Evolutionary conservation across 1,140 invertebrate species (phyloP).

Genomic region (Drosophila seguyi): DNA sequence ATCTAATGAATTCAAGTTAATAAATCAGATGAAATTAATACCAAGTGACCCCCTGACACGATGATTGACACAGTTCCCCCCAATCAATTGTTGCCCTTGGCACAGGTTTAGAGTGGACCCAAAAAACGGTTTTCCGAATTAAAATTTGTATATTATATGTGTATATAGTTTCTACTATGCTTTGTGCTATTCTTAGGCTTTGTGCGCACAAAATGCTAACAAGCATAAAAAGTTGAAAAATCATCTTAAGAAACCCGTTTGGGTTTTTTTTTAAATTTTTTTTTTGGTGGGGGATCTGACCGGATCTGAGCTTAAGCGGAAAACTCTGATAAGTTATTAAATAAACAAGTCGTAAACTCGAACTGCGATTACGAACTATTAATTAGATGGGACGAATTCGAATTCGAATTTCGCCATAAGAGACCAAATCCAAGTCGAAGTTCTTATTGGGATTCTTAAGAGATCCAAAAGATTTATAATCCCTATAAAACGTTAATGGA

Average conservation of each 20-base stretch:
- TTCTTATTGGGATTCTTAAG: slow-evolving; percentile 10
- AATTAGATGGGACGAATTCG: slow-evolving; percentile 28
- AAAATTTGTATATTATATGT: slow-evolving; percentile 6
- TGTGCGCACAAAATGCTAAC: slow-evolving; percentile 58
- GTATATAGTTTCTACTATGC: slow-evolving; percentile 13
- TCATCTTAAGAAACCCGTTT: slow-evolving; percentile 43
- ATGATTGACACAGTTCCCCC: slow-evolving; percentile 40
- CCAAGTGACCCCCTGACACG: slow-evolving; percentile 30
- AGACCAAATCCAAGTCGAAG: slow-evolving; percentile 1
- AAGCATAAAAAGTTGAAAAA: slow-evolving; percentile 43
- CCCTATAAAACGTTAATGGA: slow-evolving; percentile 50
- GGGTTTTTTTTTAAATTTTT: not conserved
- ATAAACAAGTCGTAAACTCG: slow-evolving; percentile 67
- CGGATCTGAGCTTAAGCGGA: slow-evolving; percentile 52
- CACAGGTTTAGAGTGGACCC: slow-evolving; percentile 21
- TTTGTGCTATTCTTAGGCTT: slow-evolving; percentile 61
- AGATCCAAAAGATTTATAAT: slow-evolving; percentile 35
- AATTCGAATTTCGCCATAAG: not conserved
- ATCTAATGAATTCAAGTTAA: not conserved
- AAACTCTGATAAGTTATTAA: slow-evolving; percentile 68
- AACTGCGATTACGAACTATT: slow-evolving; percentile 44
- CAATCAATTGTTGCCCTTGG: slow-evolving; percentile 39
- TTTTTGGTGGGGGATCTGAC: slow-evolving; percentile 30
- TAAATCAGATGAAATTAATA: slow-evolving; percentile 10
- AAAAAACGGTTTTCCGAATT: slow-evolving; percentile 25